Conservation (phyloP, 2,113 vertebrate genomes). For the Phocoena phocoena region DNA sequence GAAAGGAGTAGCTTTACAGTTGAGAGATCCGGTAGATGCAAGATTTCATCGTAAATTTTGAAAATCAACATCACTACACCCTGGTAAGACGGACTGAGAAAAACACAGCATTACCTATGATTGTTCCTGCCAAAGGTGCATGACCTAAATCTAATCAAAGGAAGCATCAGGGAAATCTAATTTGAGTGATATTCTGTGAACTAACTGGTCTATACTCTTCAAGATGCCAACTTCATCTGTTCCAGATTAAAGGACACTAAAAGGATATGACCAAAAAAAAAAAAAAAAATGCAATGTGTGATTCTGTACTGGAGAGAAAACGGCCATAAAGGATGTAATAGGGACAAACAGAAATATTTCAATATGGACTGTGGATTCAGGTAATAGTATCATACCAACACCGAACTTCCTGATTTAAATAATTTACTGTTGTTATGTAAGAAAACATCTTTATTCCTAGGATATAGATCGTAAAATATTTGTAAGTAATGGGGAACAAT, state of each 20-base stretch:
- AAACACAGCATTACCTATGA: not conserved
- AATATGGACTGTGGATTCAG: not conserved
- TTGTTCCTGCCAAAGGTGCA: not conserved
- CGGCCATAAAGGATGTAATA: not conserved
- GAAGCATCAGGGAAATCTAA: not conserved
- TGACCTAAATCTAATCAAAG: not conserved
- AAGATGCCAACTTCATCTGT: not conserved
- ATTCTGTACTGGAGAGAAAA: not conserved
- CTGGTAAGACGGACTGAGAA: not conserved
- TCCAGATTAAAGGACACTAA: not conserved
- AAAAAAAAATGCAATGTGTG: no score
- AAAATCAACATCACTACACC: not conserved
- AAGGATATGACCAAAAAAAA: not conserved
- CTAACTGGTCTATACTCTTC: not conserved
- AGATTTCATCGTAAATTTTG: not conserved
- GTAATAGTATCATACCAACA: not conserved
- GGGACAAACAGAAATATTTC: fast-evolving
- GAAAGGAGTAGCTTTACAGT: not conserved
- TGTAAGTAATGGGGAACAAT: not conserved
- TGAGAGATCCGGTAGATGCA: not conserved
- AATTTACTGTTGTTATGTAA: not conserved
- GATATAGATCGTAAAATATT: not conserved
- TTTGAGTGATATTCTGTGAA: not conserved
- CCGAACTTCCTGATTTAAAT: not conserved
- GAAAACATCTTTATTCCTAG: not conserved